Evolutionary conservation across 2,113 vertebrate genomes (phyloP), one percentile per base, ranked within the genome.

Genomic region (Nyctibius bracteatus): DNA sequence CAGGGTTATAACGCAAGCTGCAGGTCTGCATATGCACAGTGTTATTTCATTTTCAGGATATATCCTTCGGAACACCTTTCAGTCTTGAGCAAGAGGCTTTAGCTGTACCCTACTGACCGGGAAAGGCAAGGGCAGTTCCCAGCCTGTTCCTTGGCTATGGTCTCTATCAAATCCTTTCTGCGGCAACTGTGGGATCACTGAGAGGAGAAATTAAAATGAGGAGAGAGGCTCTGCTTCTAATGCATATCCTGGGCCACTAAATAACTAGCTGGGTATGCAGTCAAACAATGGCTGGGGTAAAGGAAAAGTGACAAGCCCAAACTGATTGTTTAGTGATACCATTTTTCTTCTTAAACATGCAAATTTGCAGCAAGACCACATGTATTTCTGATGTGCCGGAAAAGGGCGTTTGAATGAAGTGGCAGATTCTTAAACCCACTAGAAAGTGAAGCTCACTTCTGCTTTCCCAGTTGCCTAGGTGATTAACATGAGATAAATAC

Each of bases 381-480:
- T 6, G 10, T 39, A 33, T 88, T 90, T 92, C 66, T 90, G 90
- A 65, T 35, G 54, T 31, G 59, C 80, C 3, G 1, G 81, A 63
- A 95, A 88, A 86, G 78, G 86, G 61, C 24, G 0, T 94, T 86
- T 84, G 89, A 89, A 89, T 71, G 73, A 91, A 84, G 77, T 75
- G 77, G 55, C 81, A 84, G 81, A 79, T 94, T 81, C 75, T 67
- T 75, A 91, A 97, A 80, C 77, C 66, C 73, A 23, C 86, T 41
- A 57, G 72, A 67, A 95, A 96, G 54, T 14, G 89, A 47, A 91
- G 89, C 91, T 95, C 73, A 52, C 73, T 94, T 94, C 90, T 95
- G 93, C 96, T 94, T 96, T 96, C 91, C 91, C 77, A 81, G 94
- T 97, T 97, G 94, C 95, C 95, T 97, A 95, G 96, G 95, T 95